Evolutionary conservation across 2,888 invertebrate species (phyloP).

Genomic region (Ormyrus thymus): DNA sequence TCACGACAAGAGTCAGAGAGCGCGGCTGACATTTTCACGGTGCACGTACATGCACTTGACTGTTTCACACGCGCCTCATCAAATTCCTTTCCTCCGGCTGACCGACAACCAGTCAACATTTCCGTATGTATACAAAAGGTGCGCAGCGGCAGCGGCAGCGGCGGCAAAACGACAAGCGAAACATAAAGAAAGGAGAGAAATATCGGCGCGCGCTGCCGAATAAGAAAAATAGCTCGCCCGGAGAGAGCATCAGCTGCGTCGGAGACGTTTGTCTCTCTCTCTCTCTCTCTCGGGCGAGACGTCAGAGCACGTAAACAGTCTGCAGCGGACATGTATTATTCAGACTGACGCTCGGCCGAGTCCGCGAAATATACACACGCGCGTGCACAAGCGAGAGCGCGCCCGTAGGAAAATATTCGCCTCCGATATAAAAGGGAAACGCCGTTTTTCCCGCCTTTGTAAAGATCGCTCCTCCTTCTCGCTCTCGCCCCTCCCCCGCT

Average conservation of each 20-base stretch:
- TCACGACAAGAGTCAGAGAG: not conserved
- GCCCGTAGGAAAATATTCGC: not conserved
- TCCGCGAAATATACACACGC: conserved; percentile 3
- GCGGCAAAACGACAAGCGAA: too few species aligned
- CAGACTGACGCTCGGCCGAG: conserved; percentile 65
- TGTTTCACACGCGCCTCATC: not conserved
- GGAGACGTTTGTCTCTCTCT: too few species aligned
- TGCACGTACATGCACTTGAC: not conserved
- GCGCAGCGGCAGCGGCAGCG: too few species aligned
- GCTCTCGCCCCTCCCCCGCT: not conserved
- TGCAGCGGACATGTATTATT: conserved; percentile 71
- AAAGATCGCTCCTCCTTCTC: not conserved
- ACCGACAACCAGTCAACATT: not conserved
- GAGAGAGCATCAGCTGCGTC: not conserved
- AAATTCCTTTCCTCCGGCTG: not conserved
- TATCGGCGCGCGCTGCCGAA: not conserved
- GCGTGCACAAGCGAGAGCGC: not conserved
- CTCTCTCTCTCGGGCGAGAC: conserved; percentile 26
- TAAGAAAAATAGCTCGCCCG: conserved; percentile 54
- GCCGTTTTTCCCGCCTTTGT: too few species aligned
- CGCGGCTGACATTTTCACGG: not conserved
- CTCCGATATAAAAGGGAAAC: too few species aligned
- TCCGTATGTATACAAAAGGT: not conserved
- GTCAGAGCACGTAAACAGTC: conserved; percentile 64
- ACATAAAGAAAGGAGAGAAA: too few species aligned